Evolutionary conservation across 2,888 invertebrate genomes (phyloP), one percentile per base, ranked within the genome.

Genomic region (Leptinotarsa peninsularis): DNA sequence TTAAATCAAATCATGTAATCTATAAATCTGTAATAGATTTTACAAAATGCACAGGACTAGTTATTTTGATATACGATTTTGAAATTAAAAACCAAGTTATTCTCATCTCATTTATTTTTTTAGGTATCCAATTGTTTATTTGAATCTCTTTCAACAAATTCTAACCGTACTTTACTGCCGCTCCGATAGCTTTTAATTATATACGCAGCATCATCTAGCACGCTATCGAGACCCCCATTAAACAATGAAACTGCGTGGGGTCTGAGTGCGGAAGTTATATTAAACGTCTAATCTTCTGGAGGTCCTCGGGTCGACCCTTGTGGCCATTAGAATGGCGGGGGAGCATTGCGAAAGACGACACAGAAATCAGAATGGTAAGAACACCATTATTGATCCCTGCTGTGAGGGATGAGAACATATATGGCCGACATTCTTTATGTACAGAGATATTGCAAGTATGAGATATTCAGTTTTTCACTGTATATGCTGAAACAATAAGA

Each of bases 241-340:
- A 72, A 78, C 78, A 79, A 79, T 75, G 73, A 78, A 78, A 68
- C 75, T 78, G 79, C 78, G 79, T 78, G 79, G 73, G 78, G 77
- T 79, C 79, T 71, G 72, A 74, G 72, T 77, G 76, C 79, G 79
- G 79, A 79, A 79, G 76, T 77, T 69, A 68, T 73, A 74, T 76
- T 76, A 76, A 76, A 76, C 76, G 76, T 74, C 76, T 76, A 71
- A 76, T 73, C 74, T 71, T 74, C 68, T 71, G 76, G 66, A 74
- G 76, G 71, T 68, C 73, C 72, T 71, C 73, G 71, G 52, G 52
- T 71, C 76, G 73, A 71, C 71, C 73, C 73, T 73, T 67, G 52
- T 67, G 76, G 52, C 67, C 73, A 73, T 71, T 71, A 71, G 67
- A 68, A 58, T 73, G 23, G 60, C 73, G 56, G 66, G 73, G 73